These are phyloP conservation scores for Meghimatium bilineatum DNA, from an alignment of 2,888 invertebrate species.

Conservation along the genomic window DNA sequence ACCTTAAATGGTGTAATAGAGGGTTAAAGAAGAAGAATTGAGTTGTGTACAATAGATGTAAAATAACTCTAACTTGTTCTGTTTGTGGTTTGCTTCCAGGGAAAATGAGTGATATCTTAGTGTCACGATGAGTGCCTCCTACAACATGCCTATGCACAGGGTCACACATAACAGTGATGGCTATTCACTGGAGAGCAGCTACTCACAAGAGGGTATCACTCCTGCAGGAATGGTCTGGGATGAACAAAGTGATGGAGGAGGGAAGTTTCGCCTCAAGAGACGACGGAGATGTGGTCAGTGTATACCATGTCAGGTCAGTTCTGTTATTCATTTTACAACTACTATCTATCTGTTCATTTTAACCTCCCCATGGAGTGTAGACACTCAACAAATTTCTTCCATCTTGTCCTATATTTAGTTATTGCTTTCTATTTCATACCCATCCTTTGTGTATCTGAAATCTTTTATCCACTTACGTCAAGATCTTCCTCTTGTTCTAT, in stretches of 20 bases:
- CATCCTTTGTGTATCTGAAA: too few species aligned
- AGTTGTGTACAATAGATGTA: too few species aligned
- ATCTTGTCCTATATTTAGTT: too few species aligned
- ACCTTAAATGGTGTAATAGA: too few species aligned
- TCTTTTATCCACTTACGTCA: too few species aligned
- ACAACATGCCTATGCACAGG: slow-evolving; percentile 58
- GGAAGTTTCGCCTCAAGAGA: slow-evolving; percentile 64
- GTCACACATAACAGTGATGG: slow-evolving; percentile 59
- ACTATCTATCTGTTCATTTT: too few species aligned
- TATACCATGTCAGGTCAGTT: slow-evolving; percentile 62
- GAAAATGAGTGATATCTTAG: not conserved
- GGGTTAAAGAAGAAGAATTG: too few species aligned
- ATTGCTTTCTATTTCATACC: too few species aligned
- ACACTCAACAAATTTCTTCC: too few species aligned
- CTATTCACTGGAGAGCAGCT: slow-evolving; percentile 58
- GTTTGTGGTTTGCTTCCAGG: not conserved
- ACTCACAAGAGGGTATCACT: slow-evolving; percentile 50
- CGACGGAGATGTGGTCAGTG: slow-evolving; percentile 70
- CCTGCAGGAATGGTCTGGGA: slow-evolving; percentile 55
- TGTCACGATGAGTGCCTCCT: slow-evolving; percentile 46
- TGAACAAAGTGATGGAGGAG: slow-evolving; percentile 52
- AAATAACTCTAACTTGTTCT: too few species aligned
- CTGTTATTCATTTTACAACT: not conserved
- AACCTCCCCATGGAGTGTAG: too few species aligned
- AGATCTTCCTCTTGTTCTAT: too few species aligned